These are phyloP conservation scores for Formicarius rufipectus DNA, from an alignment of 2,113 vertebrate species.

Conservation along the genomic window DNA sequence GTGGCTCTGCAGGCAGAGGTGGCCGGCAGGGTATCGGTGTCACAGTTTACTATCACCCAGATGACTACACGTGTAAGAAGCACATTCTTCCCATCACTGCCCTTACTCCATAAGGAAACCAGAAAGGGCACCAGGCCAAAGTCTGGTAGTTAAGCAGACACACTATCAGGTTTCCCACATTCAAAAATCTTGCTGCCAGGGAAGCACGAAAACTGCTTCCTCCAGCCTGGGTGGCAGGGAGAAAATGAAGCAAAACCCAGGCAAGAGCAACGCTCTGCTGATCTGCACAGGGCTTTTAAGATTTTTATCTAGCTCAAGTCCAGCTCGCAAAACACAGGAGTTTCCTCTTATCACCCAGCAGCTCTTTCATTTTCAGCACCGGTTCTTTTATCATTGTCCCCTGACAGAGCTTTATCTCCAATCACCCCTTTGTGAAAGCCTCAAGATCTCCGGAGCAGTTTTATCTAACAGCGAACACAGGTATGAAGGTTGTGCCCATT, in stretches of 20 bases:
- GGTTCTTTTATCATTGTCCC: slow-evolving; percentile 28
- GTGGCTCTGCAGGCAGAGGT: slow-evolving; percentile 6
- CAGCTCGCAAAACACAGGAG: slow-evolving; percentile 32
- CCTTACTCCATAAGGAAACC: slow-evolving; percentile 33
- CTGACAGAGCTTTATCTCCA: slow-evolving; percentile 34
- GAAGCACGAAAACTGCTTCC: slow-evolving; percentile 47
- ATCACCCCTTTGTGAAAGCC: background rate
- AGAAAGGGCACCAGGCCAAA: slow-evolving; percentile 44
- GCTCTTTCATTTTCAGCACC: slow-evolving; percentile 54
- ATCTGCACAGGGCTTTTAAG: slow-evolving; percentile 20
- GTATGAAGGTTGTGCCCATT: background rate
- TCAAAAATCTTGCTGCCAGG: slow-evolving; percentile 50
- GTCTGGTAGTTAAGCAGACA: slow-evolving; percentile 50
- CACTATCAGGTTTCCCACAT: slow-evolving; percentile 63
- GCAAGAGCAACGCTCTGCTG: background rate
- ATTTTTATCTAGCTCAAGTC: slow-evolving; percentile 45
- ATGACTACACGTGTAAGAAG: slow-evolving; percentile 53
- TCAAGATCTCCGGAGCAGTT: background rate
- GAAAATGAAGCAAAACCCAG: slow-evolving; percentile 17
- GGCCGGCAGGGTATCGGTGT: slow-evolving; percentile 17
- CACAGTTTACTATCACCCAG: slow-evolving; percentile 46
- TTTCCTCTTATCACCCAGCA: slow-evolving; percentile 41
- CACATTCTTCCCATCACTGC: slow-evolving; percentile 59
- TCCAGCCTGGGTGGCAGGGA: slow-evolving; percentile 41
- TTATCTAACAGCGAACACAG: slow-evolving; percentile 16